A percentile compares a stretch with the other conserved stretches of the same genome.
Evolutionary conservation across 2,888 invertebrate genomes (phyloP).

Genomic region (Trachelus iudaicus): DNA sequence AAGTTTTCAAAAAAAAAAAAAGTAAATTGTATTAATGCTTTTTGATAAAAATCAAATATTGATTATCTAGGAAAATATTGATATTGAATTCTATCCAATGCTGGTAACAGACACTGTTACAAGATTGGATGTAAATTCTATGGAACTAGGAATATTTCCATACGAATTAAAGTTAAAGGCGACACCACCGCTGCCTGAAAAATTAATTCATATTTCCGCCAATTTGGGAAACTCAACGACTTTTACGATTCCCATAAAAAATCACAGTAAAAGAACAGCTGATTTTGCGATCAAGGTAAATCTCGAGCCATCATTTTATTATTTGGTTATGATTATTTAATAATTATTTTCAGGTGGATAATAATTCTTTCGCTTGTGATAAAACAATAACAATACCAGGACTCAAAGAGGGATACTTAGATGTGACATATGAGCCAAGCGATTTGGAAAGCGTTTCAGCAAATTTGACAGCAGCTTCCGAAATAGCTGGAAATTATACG

Average conservation of each 20-base stretch:
- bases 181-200: constrained; percentile 35
- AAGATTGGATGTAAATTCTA: constrained; percentile 32
- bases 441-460: constrained; percentile 34
- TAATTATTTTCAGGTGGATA: constrained; percentile 33
- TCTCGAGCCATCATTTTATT: background rate
- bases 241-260: constrained; percentile 38
- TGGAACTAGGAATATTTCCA: constrained; percentile 40
- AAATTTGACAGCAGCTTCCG: constrained; percentile 37
- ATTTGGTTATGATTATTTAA: background rate
- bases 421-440: constrained; percentile 45
- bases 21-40: background rate
- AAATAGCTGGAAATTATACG: constrained; percentile 43
- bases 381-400: constrained; percentile 27
- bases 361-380: constrained; percentile 35
- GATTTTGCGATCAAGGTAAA: constrained; percentile 40
- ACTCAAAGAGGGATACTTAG: constrained; percentile 22
- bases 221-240: constrained; percentile 33
- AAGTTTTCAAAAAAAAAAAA: constrained; percentile 6
- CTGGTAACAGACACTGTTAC: constrained; percentile 30
- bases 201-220: constrained; percentile 33
- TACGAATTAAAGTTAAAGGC: constrained; percentile 48
- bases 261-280: constrained; percentile 27
- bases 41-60: background rate
- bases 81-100: constrained; percentile 41
- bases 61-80: constrained; percentile 32